Evolutionary conservation across 2,797 vertebrate species (phyloP).

Genomic region (Pipistrellus pygmaeus): DNA sequence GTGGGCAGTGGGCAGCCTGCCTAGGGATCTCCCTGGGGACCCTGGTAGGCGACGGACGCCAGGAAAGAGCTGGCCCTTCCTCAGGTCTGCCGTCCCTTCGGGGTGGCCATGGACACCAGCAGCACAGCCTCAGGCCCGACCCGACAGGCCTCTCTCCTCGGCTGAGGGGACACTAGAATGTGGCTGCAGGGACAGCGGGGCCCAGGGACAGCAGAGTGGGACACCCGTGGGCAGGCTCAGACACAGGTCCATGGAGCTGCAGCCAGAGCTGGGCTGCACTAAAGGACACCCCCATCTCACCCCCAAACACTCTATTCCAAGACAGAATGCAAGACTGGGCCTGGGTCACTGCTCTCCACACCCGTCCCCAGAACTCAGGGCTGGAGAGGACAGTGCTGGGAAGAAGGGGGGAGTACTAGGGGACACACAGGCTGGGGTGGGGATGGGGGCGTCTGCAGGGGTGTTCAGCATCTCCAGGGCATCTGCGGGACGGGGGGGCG

Average conservation of each 20-base stretch:
- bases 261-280: neutral
- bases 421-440: neutral
- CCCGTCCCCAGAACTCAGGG: neutral
- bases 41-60: neutral
- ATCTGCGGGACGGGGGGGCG: fast-evolving
- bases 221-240: neutral
- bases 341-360: neutral
- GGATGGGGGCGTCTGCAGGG: neutral
- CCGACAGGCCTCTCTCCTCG: neutral
- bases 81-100: fast-evolving
- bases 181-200: neutral
- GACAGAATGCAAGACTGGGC: fast-evolving
- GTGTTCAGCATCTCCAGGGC: neutral
- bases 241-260: fast-evolving
- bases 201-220: neutral
- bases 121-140: neutral
- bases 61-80: neutral
- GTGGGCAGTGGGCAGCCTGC: neutral
- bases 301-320: too few species aligned
- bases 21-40: neutral
- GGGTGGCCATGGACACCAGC: fast-evolving
- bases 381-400: fast-evolving
- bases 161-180: neutral
- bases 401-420: neutral
- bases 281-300: fast-evolving